Conservation (phyloP, 53 echinoderm and acorn worm species). For the Arbacia lixula region DNA sequence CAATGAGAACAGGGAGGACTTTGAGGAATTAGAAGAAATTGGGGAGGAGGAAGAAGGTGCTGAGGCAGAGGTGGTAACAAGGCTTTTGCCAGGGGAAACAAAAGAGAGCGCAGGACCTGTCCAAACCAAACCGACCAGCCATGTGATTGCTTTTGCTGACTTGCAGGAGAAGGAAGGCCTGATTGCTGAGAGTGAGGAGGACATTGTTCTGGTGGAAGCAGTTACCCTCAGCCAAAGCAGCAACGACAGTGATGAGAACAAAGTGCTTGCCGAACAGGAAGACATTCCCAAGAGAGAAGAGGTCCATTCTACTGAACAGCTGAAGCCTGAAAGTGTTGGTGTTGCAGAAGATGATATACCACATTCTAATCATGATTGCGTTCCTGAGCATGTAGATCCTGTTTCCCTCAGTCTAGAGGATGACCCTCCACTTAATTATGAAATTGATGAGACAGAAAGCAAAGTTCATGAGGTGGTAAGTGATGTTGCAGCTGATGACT, state of each 20-base stretch:
- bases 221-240: neutral
- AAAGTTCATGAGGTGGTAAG: neutral
- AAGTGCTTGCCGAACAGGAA: neutral
- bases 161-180: slow-evolving; percentile 16
- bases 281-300: neutral
- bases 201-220: slow-evolving; percentile 22
- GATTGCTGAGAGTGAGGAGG: slow-evolving; percentile 5
- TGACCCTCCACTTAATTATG: neutral
- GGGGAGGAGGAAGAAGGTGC: slow-evolving; percentile 17
- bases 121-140: neutral
- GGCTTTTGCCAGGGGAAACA: neutral
- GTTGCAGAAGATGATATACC: neutral
- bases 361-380: too few species aligned
- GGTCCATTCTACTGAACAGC: neutral
- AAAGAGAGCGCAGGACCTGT: neutral
- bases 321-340: neutral
- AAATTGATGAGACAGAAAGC: neutral
- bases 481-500: neutral
- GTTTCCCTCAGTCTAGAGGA: too few species aligned
- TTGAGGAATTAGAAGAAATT: neutral
- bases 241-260: neutral
- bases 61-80: neutral
- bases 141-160: neutral
- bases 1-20: neutral
- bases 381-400: too few species aligned